Evolutionary conservation across 2,888 invertebrate genomes (phyloP), one percentile per base, ranked within the genome.

Genomic region (Heteropelma amictum): DNA sequence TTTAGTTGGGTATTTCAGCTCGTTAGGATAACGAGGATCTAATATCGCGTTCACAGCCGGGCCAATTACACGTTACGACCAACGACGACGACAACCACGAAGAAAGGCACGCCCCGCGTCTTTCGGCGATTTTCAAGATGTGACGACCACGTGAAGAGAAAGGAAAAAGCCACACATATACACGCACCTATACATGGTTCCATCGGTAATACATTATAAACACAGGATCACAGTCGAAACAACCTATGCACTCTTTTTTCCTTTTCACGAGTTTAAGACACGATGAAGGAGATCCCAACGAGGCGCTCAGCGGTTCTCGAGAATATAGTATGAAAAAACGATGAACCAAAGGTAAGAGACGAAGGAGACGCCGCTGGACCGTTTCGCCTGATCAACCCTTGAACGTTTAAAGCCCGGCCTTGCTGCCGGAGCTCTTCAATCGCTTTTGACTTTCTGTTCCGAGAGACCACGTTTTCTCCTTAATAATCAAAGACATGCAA

Each of bases 11-110:
- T 85, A 88, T 87, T 88, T 85, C 83, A 85, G 86, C 86, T 88
- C 88, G 88, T 88, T 88, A 88, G 87, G 86, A 85, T 88, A 88
- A 88, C 88, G 88, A 88, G 88, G 86, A 87, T 87, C 88, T 88
- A 88, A 88, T 88, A 87, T 88, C 87, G 84, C 86, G 85, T 83
- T 85, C 86, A 82, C 86, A 82, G 85, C 81, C 83, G 76, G 81
- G 83, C 88, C 88, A 88, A 88, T 88, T 88, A 88, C 85, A 84
- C 83, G 85, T 81, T 79, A 83, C 86, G 84, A 83, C 58, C 80
- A 79, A 80, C 82, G 47, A 70, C 69, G 38, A 65, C 67, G 49
- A 58, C 54, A 45, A 53, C 51, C 8, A 49, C 45, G 45, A 4
- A 54, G 6, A 42, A 60, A 60, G 65, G 65, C 53, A 56, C 60